A percentile compares a stretch with the other conserved stretches of the same genome.
Evolutionary conservation across 2,888 invertebrate genomes (phyloP).

Genomic region (Diachrysia chrysitis): DNA sequence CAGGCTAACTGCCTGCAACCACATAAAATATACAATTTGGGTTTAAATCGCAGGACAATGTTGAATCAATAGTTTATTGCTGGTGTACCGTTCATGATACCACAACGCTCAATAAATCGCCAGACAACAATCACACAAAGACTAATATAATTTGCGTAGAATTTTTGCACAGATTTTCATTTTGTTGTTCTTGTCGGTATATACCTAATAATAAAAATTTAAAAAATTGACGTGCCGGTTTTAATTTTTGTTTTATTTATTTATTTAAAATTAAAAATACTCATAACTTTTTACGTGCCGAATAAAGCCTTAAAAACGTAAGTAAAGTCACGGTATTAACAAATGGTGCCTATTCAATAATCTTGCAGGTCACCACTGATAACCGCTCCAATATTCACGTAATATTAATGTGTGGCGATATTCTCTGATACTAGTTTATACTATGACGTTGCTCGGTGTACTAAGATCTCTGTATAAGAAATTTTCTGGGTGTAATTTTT

Average conservation of each 20-base stretch:
- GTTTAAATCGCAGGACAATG: constrained; percentile 24
- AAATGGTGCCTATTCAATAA: constrained; percentile 48
- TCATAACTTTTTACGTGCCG: too few relatives aligned
- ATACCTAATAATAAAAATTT: too few relatives aligned
- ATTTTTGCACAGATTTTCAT: too few relatives aligned
- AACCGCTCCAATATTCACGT: constrained; percentile 29
- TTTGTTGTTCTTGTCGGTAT: too few relatives aligned
- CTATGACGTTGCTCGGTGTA: constrained; percentile 11
- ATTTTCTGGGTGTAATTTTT: too few relatives aligned
- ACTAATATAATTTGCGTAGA: neutral
- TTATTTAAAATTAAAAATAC: too few relatives aligned
- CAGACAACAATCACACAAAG: neutral
- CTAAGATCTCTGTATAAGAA: neutral
- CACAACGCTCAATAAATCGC: constrained; percentile 17
- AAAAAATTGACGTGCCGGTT: too few relatives aligned
- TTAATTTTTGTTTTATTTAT: too few relatives aligned
- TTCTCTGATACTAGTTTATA: constrained; percentile 6
- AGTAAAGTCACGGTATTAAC: neutral
- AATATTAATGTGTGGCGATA: constrained; percentile 20
- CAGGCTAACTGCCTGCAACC: constrained; percentile 13
- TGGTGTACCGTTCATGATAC: constrained; percentile 10
- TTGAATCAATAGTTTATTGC: constrained; percentile 35
- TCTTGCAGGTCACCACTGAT: constrained; percentile 46
- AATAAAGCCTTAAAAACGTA: neutral
- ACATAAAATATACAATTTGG: constrained; percentile 35